phyloP scores from a whole-genome alignment of 2,797 vertebrate genomes.

The Coendou prehensilis region DNA sequence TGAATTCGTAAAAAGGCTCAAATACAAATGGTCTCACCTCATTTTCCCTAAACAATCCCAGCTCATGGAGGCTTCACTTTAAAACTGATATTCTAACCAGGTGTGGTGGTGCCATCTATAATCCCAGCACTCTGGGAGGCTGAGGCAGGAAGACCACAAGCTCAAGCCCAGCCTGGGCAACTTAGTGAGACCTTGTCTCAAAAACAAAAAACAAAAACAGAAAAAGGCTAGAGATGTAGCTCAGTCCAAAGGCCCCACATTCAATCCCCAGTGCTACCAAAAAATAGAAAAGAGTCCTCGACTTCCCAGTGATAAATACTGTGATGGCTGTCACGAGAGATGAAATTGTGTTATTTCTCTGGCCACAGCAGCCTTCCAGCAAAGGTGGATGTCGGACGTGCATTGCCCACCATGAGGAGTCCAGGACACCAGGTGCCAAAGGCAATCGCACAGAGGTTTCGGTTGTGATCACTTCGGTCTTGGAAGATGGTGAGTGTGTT shows the following conservation, averaged over 20 bases:
- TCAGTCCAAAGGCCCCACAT: no score
- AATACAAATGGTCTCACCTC: neutral
- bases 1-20: neutral
- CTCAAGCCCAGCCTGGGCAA: no score
- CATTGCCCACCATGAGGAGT: neutral
- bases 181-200: no score
- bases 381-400: neutral
- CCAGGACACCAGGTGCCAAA: neutral
- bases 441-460: constrained; percentile 31
- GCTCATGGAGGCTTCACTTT: neutral
- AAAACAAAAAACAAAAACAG: no score
- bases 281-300: no score
- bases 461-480: neutral
- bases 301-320: neutral
- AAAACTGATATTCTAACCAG: neutral
- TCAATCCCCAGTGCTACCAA: no score
- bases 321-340: neutral
- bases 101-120: neutral
- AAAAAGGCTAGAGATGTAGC: no score
- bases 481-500: constrained; percentile 47
- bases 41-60: neutral
- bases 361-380: neutral
- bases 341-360: neutral
- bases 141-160: no score
- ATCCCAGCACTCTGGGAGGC: neutral